Percentiles rank a stretch among this genome's conserved stretches.
These are phyloP conservation scores for Aphelenchoides fujianensis DNA, from an alignment of 1,140 invertebrate genomes.

Conservation along the genomic window DNA sequence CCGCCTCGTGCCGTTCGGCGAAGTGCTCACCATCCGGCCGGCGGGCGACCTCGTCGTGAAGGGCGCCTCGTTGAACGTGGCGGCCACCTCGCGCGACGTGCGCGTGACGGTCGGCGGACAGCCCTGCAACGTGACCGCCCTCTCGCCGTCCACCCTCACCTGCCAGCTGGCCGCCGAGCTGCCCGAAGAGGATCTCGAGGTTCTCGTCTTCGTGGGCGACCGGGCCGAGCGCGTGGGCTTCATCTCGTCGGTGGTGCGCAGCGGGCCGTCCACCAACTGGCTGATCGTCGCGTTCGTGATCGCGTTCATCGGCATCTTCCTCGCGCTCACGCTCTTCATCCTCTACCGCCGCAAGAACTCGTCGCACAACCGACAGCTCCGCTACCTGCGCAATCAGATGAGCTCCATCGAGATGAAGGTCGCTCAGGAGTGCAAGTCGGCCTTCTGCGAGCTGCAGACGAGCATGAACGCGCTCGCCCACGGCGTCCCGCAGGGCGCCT, in stretches of 20 bases:
- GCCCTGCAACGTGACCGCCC: constrained; percentile 55
- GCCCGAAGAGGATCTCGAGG: constrained; percentile 50
- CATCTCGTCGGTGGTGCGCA: constrained; percentile 81
- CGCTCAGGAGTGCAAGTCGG: constrained; percentile 96
- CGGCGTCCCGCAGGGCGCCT: constrained; percentile 94
- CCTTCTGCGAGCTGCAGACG: constrained; percentile 97
- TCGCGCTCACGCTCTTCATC: constrained; percentile 72
- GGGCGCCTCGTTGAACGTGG: constrained; percentile 50
- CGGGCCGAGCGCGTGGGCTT: constrained; percentile 72
- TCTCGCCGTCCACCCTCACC: constrained; percentile 51
- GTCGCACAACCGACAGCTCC: constrained; percentile 89
- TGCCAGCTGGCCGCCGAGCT: constrained; percentile 52
- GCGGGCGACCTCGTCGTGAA: constrained; percentile 55
- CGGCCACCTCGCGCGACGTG: constrained; percentile 47
- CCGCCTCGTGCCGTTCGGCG: constrained; percentile 24
- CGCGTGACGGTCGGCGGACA: constrained; percentile 49
- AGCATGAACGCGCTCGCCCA: constrained; percentile 90
- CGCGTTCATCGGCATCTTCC: constrained; percentile 66
- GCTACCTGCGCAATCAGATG: constrained; percentile 99
- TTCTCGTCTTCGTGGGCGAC: constrained; percentile 53
- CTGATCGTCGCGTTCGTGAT: constrained; percentile 77
- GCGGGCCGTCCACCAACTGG: constrained; percentile 73
- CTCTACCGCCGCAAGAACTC: constrained; percentile 91
- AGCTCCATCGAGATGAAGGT: constrained; percentile 93
- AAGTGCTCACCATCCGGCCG: constrained; percentile 29